These are phyloP conservation scores for Trochalopteron elliotii DNA, from an alignment of 2,113 vertebrate species.

Conservation along the genomic window DNA sequence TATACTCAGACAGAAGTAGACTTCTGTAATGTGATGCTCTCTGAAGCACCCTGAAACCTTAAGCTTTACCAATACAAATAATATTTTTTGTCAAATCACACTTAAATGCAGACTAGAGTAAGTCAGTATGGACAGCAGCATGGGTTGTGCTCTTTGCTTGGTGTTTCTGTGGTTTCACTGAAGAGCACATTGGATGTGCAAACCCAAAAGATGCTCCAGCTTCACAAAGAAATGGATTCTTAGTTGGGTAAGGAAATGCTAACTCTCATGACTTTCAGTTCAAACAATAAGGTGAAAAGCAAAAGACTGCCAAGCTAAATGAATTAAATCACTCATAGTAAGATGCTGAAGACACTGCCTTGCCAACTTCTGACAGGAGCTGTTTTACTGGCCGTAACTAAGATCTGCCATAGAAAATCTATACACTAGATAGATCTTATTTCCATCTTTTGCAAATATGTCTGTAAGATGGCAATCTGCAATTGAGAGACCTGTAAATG, in stretches of 20 bases:
- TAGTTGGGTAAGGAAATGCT: neutral
- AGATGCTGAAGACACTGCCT: neutral
- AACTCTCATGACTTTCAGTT: neutral
- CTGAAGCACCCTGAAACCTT: neutral
- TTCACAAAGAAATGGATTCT: neutral
- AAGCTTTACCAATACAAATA: neutral
- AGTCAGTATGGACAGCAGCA: neutral
- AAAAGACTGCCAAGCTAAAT: neutral
- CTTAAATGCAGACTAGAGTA: neutral
- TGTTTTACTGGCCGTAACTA: neutral
- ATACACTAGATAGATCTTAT: neutral
- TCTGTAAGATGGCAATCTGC: neutral
- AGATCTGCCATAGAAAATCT: neutral
- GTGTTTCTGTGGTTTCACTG: neutral
- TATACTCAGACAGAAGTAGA: neutral
- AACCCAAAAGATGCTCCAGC: neutral
- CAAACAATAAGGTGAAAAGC: neutral
- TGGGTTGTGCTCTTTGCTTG: neutral
- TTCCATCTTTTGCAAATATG: neutral
- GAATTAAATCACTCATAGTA: neutral
- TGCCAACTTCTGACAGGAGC: neutral
- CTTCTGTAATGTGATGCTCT: neutral
- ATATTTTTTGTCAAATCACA: neutral
- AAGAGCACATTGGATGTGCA: neutral
- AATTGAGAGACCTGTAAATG: neutral